Base-by-base conservation (phyloP, 2,797 vertebrate genomes). In the Peromyscus nudipes region DNA sequence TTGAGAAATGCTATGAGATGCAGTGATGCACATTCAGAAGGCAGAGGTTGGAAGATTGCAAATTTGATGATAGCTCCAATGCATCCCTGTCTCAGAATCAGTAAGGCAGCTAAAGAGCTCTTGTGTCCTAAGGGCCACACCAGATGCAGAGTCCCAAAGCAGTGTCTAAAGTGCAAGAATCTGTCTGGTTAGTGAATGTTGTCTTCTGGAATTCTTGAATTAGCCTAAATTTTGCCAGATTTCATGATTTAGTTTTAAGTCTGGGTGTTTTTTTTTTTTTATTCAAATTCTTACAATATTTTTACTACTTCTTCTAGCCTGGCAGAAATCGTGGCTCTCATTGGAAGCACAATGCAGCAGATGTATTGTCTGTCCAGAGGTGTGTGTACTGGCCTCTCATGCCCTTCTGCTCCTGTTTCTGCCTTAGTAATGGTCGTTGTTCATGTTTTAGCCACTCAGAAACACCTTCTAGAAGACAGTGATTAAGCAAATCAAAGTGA, bases 401-500 rank as follows among this genome's bases (percentile, higher is more conserved):
- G 43, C 5, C 43, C 14, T 67, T 67, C 62, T 23, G 19, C 23
- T 65, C 23, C 64, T 69, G 65, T 40, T 92, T 92, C 14, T 37
- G 27, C 79, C 75, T 94, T 60, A 69, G 49, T 80, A 92, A 81
- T 69, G 86, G 73, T 52, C 43, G 1, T 71, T 17, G 65, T 49
- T n/a, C 2, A 37, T 62, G 6, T 55, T 76, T 88, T n/a, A 49
- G 31, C 23, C 27, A 12, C 31, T 92, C 37, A 62, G 71, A 80
- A 94, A 71, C 17, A 73, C 11, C 40, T 91, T 95, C 79, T 91
- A 88, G 91, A 23, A 92, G 9, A 57, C 29, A 81, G 46, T 80
- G 40, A 65, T 89, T 83, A 92, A 73, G 49, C 34, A 91, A 92
- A 60, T 89, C 69, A 43, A 73, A 91, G 69, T 27, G 40, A 93